Evolutionary conservation across 2,113 vertebrate species (phyloP).

Genomic region (Pipra filicauda): DNA sequence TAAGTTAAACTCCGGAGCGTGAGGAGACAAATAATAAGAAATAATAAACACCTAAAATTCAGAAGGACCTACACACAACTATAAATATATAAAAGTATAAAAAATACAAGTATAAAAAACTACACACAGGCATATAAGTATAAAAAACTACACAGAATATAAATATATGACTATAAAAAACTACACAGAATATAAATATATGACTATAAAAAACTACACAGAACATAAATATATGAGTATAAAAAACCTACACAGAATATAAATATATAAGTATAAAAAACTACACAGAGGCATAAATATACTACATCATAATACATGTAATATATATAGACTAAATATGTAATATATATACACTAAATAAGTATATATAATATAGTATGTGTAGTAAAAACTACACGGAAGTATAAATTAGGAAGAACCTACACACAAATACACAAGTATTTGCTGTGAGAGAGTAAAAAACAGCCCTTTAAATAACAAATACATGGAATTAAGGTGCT

Average conservation of each 20-base stretch:
- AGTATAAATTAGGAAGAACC: no score
- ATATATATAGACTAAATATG: no score
- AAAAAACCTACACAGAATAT: no score
- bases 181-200: neutral
- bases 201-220: neutral
- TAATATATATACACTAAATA: no score
- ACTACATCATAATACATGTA: no score
- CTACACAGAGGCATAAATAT: neutral
- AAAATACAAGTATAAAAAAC: no score
- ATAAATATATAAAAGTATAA: neutral
- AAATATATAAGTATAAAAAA: no score
- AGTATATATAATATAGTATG: no score
- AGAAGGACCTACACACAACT: rapidly evolving
- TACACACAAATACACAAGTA: neutral
- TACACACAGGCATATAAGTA: neutral
- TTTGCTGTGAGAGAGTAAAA: neutral
- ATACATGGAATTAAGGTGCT: neutral
- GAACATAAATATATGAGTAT: no score
- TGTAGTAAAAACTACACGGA: no score
- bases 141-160: neutral
- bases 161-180: neutral
- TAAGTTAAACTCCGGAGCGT: neutral
- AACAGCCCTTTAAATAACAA: neutral
- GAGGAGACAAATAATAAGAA: neutral
- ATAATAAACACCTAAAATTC: rapidly evolving